These are phyloP conservation scores for Columba janthina DNA, from an alignment of 2,113 vertebrate genomes.

Conservation along the genomic window DNA sequence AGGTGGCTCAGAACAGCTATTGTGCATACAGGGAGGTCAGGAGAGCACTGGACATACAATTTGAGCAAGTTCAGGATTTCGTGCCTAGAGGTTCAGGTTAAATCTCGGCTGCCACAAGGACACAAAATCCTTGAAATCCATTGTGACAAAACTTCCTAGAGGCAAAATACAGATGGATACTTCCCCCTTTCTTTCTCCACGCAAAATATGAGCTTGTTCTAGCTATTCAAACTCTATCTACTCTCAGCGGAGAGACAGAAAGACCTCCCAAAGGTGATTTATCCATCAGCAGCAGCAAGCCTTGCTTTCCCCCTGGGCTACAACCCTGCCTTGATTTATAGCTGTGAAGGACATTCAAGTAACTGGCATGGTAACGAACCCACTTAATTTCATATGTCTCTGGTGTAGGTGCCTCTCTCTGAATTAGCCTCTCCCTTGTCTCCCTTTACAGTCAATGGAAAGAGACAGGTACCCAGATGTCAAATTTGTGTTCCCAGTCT, in stretches of 20 bases:
- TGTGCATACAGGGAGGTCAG: background rate
- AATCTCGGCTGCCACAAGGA: background rate
- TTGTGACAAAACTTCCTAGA: background rate
- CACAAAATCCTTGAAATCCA: background rate
- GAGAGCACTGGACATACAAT: background rate
- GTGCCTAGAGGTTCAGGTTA: background rate
- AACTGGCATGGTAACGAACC: background rate
- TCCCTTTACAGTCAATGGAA: background rate
- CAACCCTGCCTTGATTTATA: background rate
- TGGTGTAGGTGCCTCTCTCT: background rate
- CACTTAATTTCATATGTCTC: background rate
- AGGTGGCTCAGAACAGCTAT: background rate
- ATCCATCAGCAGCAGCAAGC: background rate
- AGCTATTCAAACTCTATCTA: background rate
- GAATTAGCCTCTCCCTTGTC: background rate
- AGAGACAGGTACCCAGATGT: background rate
- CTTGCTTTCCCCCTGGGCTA: background rate
- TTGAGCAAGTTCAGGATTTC: background rate
- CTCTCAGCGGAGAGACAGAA: background rate
- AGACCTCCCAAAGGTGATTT: background rate
- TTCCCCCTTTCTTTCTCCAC: background rate
- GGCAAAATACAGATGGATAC: fast-evolving
- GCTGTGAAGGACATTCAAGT: background rate
- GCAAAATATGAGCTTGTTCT: background rate
- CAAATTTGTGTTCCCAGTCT: background rate